Conservation (phyloP, 2,113 vertebrate genomes). For the Corythaeola cristata region DNA sequence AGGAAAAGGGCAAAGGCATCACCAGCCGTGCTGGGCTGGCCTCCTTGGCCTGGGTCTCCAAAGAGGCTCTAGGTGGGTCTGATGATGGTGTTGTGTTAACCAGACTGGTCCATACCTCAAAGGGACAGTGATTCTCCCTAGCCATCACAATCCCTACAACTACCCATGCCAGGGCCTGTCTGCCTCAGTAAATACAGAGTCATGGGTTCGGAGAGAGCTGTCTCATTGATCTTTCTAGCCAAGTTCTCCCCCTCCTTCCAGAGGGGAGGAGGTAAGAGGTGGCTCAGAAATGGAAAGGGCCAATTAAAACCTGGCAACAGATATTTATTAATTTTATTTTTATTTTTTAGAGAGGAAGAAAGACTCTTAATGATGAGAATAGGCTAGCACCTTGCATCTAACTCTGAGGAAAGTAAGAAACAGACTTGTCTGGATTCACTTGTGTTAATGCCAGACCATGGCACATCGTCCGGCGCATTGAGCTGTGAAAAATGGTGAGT, state of each 20-base stretch:
- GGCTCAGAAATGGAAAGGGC: background rate
- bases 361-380: background rate
- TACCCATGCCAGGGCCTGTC: background rate
- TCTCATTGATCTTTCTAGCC: background rate
- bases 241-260: background rate
- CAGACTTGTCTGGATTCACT: background rate
- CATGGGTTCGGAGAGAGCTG: background rate
- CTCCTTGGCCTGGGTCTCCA: background rate
- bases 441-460: background rate
- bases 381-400: background rate
- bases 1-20: background rate
- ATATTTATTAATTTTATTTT: background rate
- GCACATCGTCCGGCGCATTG: fast-evolving
- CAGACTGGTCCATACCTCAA: background rate
- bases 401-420: background rate
- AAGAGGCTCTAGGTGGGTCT: background rate
- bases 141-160: background rate
- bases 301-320: background rate
- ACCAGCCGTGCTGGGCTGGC: background rate
- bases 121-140: background rate
- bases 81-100: background rate
- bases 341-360: background rate
- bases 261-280: background rate
- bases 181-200: background rate
- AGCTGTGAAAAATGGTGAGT: background rate